Evolutionary conservation across 2,888 invertebrate species (phyloP).

Genomic region (Aphodius granarius): DNA sequence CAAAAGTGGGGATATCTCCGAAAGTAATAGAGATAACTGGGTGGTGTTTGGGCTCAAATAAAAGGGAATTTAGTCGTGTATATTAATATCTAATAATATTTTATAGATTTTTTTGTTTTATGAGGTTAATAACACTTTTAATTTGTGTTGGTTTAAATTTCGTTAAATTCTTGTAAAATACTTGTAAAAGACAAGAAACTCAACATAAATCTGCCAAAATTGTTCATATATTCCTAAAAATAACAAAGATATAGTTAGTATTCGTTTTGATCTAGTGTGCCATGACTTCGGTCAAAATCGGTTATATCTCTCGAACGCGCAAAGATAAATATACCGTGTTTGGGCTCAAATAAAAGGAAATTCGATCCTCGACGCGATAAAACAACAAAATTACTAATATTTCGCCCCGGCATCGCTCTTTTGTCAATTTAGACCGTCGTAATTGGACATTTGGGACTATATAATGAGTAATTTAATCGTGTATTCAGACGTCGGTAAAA

Average conservation of each 20-base stretch:
- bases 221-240: neutral
- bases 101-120: neutral
- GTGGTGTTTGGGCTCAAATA: neutral
- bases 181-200: neutral
- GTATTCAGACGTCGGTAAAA: neutral
- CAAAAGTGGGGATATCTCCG: neutral
- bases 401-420: neutral
- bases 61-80: neutral
- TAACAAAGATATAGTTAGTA: neutral
- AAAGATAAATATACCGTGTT: neutral
- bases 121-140: neutral
- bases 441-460: conserved; percentile 21
- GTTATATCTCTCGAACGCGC: neutral
- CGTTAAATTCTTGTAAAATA: no score
- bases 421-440: neutral
- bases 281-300: neutral
- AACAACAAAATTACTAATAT: neutral
- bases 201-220: neutral
- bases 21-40: neutral
- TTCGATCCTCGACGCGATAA: neutral
- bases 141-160: neutral
- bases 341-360: conserved; percentile 7
- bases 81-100: neutral
- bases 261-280: neutral
- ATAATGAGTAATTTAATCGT: neutral